Conservation (phyloP, 2,888 invertebrate species). For the Dryadula phaetusa region DNA sequence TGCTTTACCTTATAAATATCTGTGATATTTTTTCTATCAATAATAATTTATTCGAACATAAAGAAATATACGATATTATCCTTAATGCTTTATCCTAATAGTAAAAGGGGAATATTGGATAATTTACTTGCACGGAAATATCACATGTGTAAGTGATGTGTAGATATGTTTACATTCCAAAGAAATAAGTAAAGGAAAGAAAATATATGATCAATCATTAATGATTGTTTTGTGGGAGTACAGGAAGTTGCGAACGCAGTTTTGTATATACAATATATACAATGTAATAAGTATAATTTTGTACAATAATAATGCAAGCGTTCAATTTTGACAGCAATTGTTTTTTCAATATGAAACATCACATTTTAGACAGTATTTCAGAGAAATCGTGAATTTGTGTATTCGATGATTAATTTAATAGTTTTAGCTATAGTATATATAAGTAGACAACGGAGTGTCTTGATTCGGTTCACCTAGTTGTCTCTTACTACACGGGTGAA, state of each 20-base stretch:
- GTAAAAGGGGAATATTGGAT: not conserved
- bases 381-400: too few species aligned
- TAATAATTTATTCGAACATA: not conserved
- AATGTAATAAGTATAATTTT: not conserved
- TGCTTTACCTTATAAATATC: too few species aligned
- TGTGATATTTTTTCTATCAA: too few species aligned
- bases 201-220: slow-evolving; percentile 11
- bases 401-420: too few species aligned
- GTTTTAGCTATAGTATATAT: too few species aligned
- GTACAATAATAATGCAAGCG: not conserved
- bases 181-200: not conserved
- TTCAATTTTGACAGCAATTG: too few species aligned
- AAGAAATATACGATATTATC: not conserved
- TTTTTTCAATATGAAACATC: too few species aligned
- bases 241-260: not conserved
- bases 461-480: too few species aligned
- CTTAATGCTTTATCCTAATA: not conserved
- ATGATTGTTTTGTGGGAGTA: slow-evolving; percentile 8
- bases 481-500: too few species aligned
- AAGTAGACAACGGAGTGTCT: too few species aligned
- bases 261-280: not conserved
- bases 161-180: not conserved
- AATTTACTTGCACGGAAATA: not conserved
- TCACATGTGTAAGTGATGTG: not conserved
- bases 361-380: too few species aligned